A percentile compares a stretch with the other conserved stretches of the same genome.
These are phyloP conservation scores for Tortricodes alternella DNA, from an alignment of 2,888 invertebrate species.

Conservation along the genomic window DNA sequence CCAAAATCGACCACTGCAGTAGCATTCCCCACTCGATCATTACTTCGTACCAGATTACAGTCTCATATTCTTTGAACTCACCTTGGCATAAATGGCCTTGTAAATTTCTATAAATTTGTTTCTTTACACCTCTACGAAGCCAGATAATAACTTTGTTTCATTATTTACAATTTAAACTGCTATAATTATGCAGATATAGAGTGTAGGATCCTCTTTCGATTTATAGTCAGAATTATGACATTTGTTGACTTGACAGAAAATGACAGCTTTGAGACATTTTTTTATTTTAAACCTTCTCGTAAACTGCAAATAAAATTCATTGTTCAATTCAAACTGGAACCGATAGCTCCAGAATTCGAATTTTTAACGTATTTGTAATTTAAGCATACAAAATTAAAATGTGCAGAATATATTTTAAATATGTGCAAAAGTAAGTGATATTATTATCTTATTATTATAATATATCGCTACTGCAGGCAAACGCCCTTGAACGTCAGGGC, in stretches of 20 bases:
- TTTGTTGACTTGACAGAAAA: constrained; percentile 31
- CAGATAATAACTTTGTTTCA: constrained; percentile 8
- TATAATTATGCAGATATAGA: constrained; percentile 10
- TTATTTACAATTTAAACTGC: constrained; percentile 10
- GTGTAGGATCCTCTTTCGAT: constrained; percentile 15
- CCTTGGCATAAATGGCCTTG: constrained; percentile 31
- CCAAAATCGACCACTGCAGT: constrained; percentile 31
- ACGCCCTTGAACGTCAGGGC: constrained; percentile 7
- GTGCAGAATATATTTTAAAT: not conserved
- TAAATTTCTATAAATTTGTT: constrained; percentile 22
- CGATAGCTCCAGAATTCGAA: no score
- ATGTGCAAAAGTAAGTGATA: not conserved
- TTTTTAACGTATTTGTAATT: not conserved
- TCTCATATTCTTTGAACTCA: constrained; percentile 10
- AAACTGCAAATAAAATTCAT: no score
- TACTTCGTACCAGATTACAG: constrained; percentile 21
- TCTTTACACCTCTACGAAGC: constrained; percentile 20
- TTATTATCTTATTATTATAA: not conserved
- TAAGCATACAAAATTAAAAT: not conserved
- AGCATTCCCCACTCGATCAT: constrained; percentile 28
- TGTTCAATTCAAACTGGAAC: no score
- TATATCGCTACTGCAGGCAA: not conserved
- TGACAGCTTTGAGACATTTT: constrained; percentile 15
- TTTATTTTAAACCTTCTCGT: not conserved
- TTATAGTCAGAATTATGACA: constrained; percentile 27